These are phyloP conservation scores for Tethea ocularis DNA, from an alignment of 2,888 invertebrate genomes.

Conservation along the genomic window DNA sequence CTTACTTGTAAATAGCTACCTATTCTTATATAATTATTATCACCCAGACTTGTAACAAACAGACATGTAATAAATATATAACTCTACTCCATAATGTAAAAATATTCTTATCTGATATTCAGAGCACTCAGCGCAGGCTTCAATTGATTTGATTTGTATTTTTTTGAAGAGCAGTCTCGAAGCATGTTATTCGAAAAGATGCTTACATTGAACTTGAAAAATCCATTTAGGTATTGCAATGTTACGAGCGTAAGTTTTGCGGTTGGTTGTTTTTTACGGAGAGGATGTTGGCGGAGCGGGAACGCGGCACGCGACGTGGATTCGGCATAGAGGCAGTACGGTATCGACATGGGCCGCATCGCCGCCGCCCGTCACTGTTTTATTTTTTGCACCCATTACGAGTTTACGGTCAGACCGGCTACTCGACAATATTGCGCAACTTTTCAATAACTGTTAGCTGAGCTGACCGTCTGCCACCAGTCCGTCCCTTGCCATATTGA, in stretches of 20 bases:
- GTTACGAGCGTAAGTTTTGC: constrained; percentile 63
- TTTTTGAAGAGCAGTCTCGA: constrained; percentile 19
- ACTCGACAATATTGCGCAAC: constrained; percentile 83
- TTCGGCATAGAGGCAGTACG: constrained; percentile 28
- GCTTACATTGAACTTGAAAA: constrained; percentile 63
- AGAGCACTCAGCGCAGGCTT: background rate
- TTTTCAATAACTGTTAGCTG: constrained; percentile 81
- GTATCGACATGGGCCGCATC: constrained; percentile 53
- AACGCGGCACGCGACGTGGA: background rate
- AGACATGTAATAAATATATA: no score
- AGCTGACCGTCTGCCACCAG: constrained; percentile 56
- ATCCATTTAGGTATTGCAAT: constrained; percentile 63
- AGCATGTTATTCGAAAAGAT: constrained; percentile 22
- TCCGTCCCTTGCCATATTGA: constrained; percentile 72
- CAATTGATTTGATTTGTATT: background rate
- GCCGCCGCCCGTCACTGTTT: constrained; percentile 51
- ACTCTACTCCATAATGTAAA: background rate
- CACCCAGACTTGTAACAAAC: no score
- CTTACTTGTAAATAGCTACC: no score
- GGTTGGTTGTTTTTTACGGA: constrained; percentile 70
- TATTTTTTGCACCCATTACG: constrained; percentile 82
- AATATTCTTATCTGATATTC: background rate
- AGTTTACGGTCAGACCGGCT: constrained; percentile 76
- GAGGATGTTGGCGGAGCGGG: constrained; percentile 27
- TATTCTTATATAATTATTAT: no score